Conservation (phyloP, 2,888 invertebrate genomes). For the Halictus quadricinctus region DNA sequence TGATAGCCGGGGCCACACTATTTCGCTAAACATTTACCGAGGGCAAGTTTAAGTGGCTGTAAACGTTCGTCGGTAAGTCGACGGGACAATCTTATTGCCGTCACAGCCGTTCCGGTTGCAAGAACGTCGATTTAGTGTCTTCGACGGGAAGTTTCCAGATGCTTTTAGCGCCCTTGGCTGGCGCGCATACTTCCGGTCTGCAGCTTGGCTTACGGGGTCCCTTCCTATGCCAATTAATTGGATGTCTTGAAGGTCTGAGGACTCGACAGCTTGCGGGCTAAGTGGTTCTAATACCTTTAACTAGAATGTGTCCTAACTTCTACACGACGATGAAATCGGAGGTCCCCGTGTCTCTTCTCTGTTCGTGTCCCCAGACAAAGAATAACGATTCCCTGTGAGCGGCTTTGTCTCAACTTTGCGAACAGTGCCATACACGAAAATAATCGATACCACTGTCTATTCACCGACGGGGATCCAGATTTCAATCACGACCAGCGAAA, state of each 20-base stretch:
- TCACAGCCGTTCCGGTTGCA: slow-evolving; percentile 48
- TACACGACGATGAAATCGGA: slow-evolving; percentile 37
- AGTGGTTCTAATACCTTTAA: slow-evolving; percentile 80
- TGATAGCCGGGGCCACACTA: neutral
- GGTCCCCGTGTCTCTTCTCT: neutral
- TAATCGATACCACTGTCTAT: neutral
- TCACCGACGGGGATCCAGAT: neutral
- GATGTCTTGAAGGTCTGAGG: slow-evolving; percentile 72
- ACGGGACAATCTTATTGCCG: slow-evolving; percentile 42
- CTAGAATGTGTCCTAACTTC: slow-evolving; percentile 72
- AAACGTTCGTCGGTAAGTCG: slow-evolving; percentile 42
- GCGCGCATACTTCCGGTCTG: slow-evolving; percentile 64
- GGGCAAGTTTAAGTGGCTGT: slow-evolving; percentile 30
- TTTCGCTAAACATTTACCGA: neutral
- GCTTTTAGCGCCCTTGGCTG: slow-evolving; percentile 66
- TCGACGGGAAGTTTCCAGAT: slow-evolving; percentile 66
- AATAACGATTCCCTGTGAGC: slow-evolving; percentile 1
- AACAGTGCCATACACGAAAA: neutral
- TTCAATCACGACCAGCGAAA: neutral
- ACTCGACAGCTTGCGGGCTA: slow-evolving; percentile 78
- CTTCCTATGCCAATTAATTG: slow-evolving; percentile 79
- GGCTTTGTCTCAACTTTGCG: neutral
- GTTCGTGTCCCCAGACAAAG: slow-evolving; percentile 12
- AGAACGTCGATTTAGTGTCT: slow-evolving; percentile 60
- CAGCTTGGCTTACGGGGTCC: slow-evolving; percentile 63